phyloP scores from a whole-genome alignment of 2,797 vertebrate species.

The Gorsachius magnificus region DNA sequence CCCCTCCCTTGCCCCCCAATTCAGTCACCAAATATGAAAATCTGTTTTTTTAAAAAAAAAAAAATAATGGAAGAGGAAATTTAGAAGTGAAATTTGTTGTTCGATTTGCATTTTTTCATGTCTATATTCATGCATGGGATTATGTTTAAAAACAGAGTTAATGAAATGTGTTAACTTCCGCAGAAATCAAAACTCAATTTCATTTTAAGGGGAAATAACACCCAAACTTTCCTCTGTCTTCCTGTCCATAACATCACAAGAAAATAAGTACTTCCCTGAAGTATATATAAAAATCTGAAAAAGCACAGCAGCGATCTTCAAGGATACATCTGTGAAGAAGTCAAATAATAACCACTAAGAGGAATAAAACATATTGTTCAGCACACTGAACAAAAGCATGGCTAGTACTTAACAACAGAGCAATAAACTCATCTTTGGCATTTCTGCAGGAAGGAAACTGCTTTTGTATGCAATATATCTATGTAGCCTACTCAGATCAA shows the following conservation, averaged over 20 bases:
- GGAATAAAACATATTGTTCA: neutral
- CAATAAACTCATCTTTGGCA: neutral
- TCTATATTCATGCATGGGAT: neutral
- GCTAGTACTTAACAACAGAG: neutral
- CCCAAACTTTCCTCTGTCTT: neutral
- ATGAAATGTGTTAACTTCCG: neutral
- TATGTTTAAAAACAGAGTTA: neutral
- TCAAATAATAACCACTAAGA: neutral
- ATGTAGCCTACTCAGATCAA: neutral
- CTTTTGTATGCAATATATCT: neutral
- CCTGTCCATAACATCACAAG: neutral
- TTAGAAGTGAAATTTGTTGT: neutral
- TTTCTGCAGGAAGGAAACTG: neutral
- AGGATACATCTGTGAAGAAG: neutral
- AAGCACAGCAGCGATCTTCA: neutral
- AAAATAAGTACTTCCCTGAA: neutral
- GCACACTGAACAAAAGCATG: neutral
- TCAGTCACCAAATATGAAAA: neutral
- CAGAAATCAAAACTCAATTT: neutral
- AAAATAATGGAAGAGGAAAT: neutral
- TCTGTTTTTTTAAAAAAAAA: neutral
- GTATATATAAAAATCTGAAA: neutral
- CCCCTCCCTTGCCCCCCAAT: fast-evolving
- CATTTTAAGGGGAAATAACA: neutral
- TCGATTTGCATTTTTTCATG: neutral